These are phyloP conservation scores for Dreissena rostriformis DNA, from an alignment of 1,140 invertebrate genomes.

Conservation along the genomic window DNA sequence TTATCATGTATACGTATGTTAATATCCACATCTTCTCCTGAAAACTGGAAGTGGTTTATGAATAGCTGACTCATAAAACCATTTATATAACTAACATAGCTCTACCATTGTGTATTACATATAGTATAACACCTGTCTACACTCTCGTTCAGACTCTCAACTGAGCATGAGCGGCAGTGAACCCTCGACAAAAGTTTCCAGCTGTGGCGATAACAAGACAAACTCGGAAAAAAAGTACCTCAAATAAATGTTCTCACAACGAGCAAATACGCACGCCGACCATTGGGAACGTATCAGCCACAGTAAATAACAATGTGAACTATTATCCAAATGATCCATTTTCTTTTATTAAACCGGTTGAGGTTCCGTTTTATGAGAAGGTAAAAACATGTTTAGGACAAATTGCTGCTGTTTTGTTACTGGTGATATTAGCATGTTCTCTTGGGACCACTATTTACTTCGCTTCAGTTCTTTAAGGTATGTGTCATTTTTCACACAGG, in stretches of 20 bases:
- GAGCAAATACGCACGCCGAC: constrained; percentile 11
- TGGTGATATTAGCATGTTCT: constrained; percentile 42
- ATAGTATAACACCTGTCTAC: too few relatives aligned
- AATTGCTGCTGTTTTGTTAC: constrained; percentile 32
- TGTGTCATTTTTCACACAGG: too few relatives aligned
- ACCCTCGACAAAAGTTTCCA: constrained; percentile 7
- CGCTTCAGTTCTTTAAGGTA: constrained; percentile 49
- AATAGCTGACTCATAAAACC: too few relatives aligned
- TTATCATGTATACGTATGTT: too few relatives aligned
- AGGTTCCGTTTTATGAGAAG: constrained; percentile 39
- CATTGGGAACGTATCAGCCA: constrained; percentile 41
- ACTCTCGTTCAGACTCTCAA: constrained; percentile 16
- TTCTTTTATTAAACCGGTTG: constrained; percentile 44
- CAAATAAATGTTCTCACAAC: background rate
- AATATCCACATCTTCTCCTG: too few relatives aligned
- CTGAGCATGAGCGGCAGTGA: constrained; percentile 39
- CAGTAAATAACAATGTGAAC: constrained; percentile 42
- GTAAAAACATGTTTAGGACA: constrained; percentile 30
- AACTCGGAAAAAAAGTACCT: background rate
- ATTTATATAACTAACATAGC: too few relatives aligned
- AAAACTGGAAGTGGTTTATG: too few relatives aligned
- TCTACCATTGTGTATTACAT: too few relatives aligned
- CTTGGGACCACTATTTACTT: constrained; percentile 50
- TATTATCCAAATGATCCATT: constrained; percentile 56
- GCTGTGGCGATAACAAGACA: constrained; percentile 9